Base-by-base conservation (phyloP, 2,113 vertebrate genomes). In the Zosterops pallidus region DNA sequence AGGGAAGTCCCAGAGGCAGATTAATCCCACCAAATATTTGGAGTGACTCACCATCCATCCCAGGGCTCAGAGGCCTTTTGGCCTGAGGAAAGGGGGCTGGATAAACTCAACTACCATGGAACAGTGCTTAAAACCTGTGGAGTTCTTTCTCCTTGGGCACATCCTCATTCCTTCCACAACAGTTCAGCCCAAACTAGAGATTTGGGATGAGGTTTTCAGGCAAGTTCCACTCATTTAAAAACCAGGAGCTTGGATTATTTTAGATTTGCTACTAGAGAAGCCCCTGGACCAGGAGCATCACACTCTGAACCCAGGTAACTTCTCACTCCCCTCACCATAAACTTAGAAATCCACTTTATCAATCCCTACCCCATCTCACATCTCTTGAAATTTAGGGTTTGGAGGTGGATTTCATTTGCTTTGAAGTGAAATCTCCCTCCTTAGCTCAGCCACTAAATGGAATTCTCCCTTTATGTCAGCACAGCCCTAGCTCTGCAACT, bases 361-460 rank as follows among this genome's bases (percentile, higher is more conserved):
- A 71, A n/a, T 16, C 57, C 81, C 65, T 31, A 44, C 50, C 63
- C 83, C 39, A 37, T 12, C 72, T 59, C 88, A 28, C 47, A 82
- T 2, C 24, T 37, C 83, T 39, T 39, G 21, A 67, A 82, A 76
- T 47, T 9, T 19, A 55, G 25, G 67, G 52, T 50, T 71, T 85
- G 89, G 85, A 85, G 85, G 78, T 49, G 69, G 56, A 74, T 84
- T 86, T 84, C 42, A 53, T 84, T 78, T 89, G 31, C 94, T 95
- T 81, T 81, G 88, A 91, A 77, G 82, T 55, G 57, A 55, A 85
- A 90, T 60, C 49, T 67, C 65, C 69, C 75, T 91, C 64, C 85
- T 10, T 53, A 64, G 64, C 65, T 85, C 63, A 88, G 62, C 47
- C 63, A 84, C 21, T 14, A 50, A 90, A 67, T 18, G 33, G 4